Evolutionary conservation across 2,888 invertebrate species (phyloP).

Genomic region (Dioctria linearis): DNA sequence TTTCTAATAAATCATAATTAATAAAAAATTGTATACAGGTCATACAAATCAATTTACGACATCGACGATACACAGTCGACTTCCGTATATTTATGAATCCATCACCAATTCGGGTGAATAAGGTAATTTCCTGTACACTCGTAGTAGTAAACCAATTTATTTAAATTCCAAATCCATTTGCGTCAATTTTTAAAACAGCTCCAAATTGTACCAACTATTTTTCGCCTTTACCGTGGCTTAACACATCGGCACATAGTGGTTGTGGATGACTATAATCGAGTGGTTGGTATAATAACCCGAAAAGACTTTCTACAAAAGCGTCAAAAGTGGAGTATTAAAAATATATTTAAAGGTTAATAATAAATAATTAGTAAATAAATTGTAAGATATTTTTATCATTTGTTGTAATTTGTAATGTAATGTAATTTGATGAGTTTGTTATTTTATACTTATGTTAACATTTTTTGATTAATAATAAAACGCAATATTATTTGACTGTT

Average conservation of each 20-base stretch:
- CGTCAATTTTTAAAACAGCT: background rate
- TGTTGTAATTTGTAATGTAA: no score
- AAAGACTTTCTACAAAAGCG: slow-evolving; percentile 81
- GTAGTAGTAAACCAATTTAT: no score
- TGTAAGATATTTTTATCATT: no score
- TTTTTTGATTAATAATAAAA: no score
- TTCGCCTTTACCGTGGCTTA: slow-evolving; percentile 91
- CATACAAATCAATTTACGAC: slow-evolving; percentile 77
- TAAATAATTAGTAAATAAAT: no score
- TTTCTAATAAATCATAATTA: no score
- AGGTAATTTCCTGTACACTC: slow-evolving; percentile 60
- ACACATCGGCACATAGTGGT: slow-evolving; percentile 95
- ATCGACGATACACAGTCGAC: slow-evolving; percentile 80
- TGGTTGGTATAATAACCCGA: slow-evolving; percentile 96
- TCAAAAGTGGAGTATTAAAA: no score
- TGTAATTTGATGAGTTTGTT: no score
- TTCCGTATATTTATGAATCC: slow-evolving; percentile 96
- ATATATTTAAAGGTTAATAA: no score
- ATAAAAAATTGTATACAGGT: slow-evolving; percentile 72
- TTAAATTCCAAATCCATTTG: no score
- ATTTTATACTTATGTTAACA: no score
- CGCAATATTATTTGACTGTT: no score
- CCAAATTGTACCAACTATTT: slow-evolving; percentile 86
- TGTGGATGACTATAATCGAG: slow-evolving; percentile 92
- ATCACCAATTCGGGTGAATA: slow-evolving; percentile 88